Percentiles rank a stretch among this genome's conserved stretches.
phyloP scores from a whole-genome alignment of 2,797 vertebrate species.

The Otus scops region DNA sequence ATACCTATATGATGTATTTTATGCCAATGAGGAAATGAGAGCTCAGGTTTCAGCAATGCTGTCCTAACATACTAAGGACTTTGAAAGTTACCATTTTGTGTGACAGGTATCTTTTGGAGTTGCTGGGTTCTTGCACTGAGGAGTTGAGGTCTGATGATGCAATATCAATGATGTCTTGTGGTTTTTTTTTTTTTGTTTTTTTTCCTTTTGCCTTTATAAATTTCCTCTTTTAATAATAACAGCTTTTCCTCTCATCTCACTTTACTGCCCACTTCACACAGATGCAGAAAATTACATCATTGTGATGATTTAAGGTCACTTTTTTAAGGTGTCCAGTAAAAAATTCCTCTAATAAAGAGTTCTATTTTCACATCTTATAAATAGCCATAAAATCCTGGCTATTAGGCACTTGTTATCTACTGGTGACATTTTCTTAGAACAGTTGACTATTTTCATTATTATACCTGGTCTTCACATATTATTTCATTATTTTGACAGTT shows the following conservation, averaged over 20 bases:
- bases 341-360: background rate
- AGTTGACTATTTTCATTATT: background rate
- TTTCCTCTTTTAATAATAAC: background rate
- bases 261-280: background rate
- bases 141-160: background rate
- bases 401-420: background rate
- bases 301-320: background rate
- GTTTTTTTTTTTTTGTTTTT: background rate
- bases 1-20: background rate
- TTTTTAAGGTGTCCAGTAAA: background rate
- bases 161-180: fast-evolving
- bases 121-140: background rate
- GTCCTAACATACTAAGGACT: no score
- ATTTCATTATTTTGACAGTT: background rate
- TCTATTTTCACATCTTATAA: background rate
- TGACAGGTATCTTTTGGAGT: background rate
- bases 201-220: background rate
- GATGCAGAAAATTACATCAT: background rate
- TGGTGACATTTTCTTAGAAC: background rate
- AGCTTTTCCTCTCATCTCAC: background rate
- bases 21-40: background rate
- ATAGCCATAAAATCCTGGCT: background rate
- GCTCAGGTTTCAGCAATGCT: background rate
- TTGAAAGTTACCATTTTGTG: background rate
- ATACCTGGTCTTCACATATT: background rate